Conservation (phyloP, 2,113 vertebrate genomes). For the Alosa alosa region DNA sequence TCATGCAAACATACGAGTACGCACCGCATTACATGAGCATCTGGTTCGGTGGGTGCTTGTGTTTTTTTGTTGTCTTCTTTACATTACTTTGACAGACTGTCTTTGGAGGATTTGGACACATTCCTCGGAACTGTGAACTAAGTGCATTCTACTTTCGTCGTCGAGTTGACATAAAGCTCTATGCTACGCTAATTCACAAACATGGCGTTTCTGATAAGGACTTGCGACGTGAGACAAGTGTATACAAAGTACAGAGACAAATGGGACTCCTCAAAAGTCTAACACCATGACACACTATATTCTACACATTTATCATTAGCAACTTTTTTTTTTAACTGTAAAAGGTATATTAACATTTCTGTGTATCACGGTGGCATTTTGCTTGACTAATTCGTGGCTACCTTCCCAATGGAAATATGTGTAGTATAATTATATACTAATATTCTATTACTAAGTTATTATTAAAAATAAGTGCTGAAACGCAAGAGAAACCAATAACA, state of each 20-base stretch:
- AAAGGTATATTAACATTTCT: constrained; percentile 3
- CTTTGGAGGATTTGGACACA: constrained; percentile 13
- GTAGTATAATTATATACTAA: neutral
- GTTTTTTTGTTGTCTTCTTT: neutral
- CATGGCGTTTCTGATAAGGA: constrained; percentile 10
- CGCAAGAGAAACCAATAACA: neutral
- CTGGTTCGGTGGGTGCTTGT: neutral
- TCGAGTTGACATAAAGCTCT: constrained; percentile 11
- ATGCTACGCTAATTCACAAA: neutral
- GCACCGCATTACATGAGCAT: neutral
- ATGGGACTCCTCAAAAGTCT: constrained; percentile 1
- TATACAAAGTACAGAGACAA: neutral
- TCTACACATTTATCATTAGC: constrained; percentile 2
- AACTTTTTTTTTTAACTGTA: neutral
- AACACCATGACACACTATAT: constrained; percentile 14
- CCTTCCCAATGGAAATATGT: neutral
- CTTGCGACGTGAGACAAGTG: neutral
- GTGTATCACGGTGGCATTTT: neutral
- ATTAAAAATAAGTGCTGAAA: neutral
- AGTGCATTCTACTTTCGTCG: constrained; percentile 1
- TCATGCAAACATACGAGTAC: constrained; percentile 63
- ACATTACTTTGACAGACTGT: neutral
- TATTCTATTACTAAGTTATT: neutral
- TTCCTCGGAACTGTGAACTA: constrained; percentile 1
- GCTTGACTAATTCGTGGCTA: constrained; percentile 11